Base-by-base conservation (phyloP, 2,113 vertebrate genomes). In the Lycaon pictus region DNA sequence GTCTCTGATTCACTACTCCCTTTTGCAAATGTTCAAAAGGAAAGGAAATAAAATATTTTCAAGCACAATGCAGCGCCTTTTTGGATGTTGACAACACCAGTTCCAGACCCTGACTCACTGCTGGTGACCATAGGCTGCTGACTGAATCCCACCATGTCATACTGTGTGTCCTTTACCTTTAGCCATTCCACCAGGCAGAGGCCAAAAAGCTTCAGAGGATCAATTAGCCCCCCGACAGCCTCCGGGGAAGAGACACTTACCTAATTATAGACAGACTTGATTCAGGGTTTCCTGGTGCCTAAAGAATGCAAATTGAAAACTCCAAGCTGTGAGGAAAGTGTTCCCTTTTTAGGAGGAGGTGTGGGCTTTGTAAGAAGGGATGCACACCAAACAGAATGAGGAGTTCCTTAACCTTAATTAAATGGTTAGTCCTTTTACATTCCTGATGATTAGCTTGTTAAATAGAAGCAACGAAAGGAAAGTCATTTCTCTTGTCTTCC, bases 1-100 rank as follows among this genome's bases (percentile, higher is more conserved):
- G 16, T 81, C 2, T 1, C 15, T 65, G 48, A 90, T 79, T 72
- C 77, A 67, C 37, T 82, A 32, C 11, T 56, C 32, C 12, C 7
- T 90, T 62, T 35, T 17, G n/a, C 43, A 90, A 79, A 62, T 79
- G 16, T 90, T 80, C 63, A 25, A 71, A 90, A 79, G 17, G n/a
- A 48, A 43, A 79, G 29, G 60, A 56, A 88, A 63, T 15, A 43
- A 56, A n/a, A 76, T 35, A 62, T 65, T 48, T 90, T 56, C 3
- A 69, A 90, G 93, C 15, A 9, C 43, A 53, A 22, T 22, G 32
- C 15, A 35, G 19, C 6, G 9, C 35, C 3, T 37, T 71, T 67
- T 27, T 71, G 25, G 60, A 32, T 3, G 2, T 63, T 29, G 55
- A 11, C 19, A 55, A 9, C 11, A 43, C 37, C 22, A 12, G 20